Evolutionary conservation across 1,140 invertebrate species (phyloP).

Genomic region (Adoxophyes honmai): DNA sequence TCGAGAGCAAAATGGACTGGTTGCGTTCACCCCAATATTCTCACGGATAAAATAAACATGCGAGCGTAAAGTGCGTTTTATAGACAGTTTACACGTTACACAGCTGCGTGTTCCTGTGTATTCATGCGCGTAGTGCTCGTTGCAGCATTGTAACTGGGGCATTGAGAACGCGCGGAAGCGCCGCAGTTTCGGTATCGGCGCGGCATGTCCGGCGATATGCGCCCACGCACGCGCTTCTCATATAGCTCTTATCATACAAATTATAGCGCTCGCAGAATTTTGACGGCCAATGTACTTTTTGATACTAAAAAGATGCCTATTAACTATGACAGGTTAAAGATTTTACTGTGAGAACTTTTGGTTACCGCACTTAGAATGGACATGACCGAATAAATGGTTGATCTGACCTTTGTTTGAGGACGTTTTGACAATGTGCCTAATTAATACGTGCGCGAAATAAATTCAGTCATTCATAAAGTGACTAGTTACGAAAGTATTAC

Average conservation of each 20-base stretch:
- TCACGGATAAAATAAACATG: no score
- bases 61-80: neutral
- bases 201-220: neutral
- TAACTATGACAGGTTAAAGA: no score
- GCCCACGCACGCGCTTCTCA: neutral
- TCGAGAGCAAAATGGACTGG: no score
- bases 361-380: no score
- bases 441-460: neutral
- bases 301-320: no score
- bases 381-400: no score
- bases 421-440: neutral
- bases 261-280: neutral
- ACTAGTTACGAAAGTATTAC: neutral
- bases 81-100: conserved; percentile 14
- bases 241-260: conserved; percentile 1
- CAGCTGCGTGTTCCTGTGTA: conserved; percentile 25
- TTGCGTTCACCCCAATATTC: no score
- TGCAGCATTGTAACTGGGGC: conserved; percentile 36
- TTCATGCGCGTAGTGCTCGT: conserved; percentile 37
- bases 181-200: conserved; percentile 4
- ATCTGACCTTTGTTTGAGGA: conserved; percentile 8
- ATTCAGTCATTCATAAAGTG: neutral
- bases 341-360: no score
- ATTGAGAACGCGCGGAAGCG: conserved; percentile 19
- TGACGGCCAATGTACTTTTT: neutral